Evolutionary conservation across 2,888 invertebrate genomes (phyloP).

Genomic region (Syritta pipiens): DNA sequence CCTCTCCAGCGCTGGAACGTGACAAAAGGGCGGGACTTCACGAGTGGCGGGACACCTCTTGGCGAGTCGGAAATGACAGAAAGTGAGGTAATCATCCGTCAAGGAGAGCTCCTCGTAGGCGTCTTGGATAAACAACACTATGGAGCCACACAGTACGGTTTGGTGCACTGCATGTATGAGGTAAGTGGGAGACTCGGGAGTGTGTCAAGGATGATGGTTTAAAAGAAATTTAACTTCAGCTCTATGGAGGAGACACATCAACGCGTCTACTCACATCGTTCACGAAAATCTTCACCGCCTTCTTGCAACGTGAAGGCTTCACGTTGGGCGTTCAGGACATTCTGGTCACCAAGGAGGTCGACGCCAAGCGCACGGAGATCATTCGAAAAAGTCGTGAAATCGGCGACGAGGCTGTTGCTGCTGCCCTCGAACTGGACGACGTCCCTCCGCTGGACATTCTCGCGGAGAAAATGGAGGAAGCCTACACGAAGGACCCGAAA

Average conservation of each 20-base stretch:
- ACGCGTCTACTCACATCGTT: slow-evolving; percentile 91
- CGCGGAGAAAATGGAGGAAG: slow-evolving; percentile 85
- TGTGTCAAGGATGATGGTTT: neutral
- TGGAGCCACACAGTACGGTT: slow-evolving; percentile 95
- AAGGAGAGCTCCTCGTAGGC: slow-evolving; percentile 93
- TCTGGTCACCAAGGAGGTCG: slow-evolving; percentile 86
- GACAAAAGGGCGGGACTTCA: slow-evolving; percentile 73
- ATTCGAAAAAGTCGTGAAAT: slow-evolving; percentile 84
- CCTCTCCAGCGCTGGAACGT: slow-evolving; percentile 78
- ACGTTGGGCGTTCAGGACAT: slow-evolving; percentile 98
- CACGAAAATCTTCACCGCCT: slow-evolving; percentile 94
- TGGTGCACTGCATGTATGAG: slow-evolving; percentile 97
- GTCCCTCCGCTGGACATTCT: slow-evolving; percentile 82
- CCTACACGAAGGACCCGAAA: slow-evolving; percentile 85
- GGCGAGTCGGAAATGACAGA: slow-evolving; percentile 88
- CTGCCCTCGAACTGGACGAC: slow-evolving; percentile 85
- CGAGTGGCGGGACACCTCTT: slow-evolving; percentile 84
- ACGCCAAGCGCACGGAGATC: slow-evolving; percentile 85
- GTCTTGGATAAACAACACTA: slow-evolving; percentile 96
- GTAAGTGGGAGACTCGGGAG: slow-evolving; percentile 73
- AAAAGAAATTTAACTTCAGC: slow-evolving; percentile 77
- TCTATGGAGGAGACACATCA: slow-evolving; percentile 94
- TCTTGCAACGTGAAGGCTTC: slow-evolving; percentile 94
- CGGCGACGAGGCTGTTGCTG: slow-evolving; percentile 84
- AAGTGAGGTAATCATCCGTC: slow-evolving; percentile 92